These are phyloP conservation scores for Pollicipes pollicipes DNA, from an alignment of 1,140 invertebrate species.

Conservation along the genomic window DNA sequence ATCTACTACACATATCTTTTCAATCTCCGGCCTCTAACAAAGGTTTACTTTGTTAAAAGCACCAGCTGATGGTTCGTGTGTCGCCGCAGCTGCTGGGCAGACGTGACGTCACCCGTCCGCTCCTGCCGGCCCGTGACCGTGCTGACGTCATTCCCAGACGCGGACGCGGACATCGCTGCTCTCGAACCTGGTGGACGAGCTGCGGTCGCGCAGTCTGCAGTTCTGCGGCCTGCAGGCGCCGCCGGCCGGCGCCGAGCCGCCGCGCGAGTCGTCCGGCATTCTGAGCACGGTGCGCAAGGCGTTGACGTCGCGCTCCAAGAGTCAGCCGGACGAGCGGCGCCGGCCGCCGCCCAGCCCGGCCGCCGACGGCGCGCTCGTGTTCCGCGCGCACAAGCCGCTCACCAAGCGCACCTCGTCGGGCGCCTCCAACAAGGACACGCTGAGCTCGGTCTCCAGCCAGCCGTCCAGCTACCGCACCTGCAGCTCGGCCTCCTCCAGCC, in stretches of 20 bases:
- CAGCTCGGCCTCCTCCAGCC: slow-evolving; percentile 36
- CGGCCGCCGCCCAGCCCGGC: slow-evolving; percentile 16
- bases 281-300: slow-evolving; percentile 9
- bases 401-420: neutral
- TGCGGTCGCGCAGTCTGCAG: slow-evolving; percentile 48
- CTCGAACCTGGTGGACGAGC: slow-evolving; percentile 67
- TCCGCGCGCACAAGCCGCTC: slow-evolving; percentile 13
- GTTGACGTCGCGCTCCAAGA: slow-evolving; percentile 14
- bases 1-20: too few relatives aligned
- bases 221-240: slow-evolving; percentile 17
- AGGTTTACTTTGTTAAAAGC: too few relatives aligned
- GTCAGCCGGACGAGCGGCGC: slow-evolving; percentile 17
- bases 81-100: too few relatives aligned
- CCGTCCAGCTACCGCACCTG: slow-evolving; percentile 25
- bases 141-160: slow-evolving; percentile 34
- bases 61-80: too few relatives aligned
- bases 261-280: slow-evolving; percentile 8
- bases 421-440: slow-evolving; percentile 2
- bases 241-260: slow-evolving; percentile 1
- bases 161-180: slow-evolving; percentile 75
- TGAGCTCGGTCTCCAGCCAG: slow-evolving; percentile 9
- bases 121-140: too few relatives aligned
- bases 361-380: slow-evolving; percentile 17
- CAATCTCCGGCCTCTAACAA: too few relatives aligned
- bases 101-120: too few relatives aligned